Conservation (phyloP, 2,113 vertebrate genomes). For the Oncorhynchus masou region DNA sequence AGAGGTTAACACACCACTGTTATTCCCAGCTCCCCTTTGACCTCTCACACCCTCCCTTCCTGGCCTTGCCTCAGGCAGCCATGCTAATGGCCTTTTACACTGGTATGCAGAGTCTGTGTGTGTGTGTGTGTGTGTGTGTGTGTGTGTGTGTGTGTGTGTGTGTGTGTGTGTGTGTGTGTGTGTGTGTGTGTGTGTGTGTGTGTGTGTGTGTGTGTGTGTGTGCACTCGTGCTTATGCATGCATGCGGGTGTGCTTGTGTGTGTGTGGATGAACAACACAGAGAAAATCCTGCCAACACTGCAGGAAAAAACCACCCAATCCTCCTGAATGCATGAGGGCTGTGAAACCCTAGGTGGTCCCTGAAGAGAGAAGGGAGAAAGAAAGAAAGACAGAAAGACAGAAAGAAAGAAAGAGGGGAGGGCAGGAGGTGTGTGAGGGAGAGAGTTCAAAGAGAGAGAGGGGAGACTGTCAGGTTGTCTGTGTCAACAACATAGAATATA, state of each 20-base stretch:
- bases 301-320: constrained; percentile 22
- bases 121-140: neutral
- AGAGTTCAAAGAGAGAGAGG: constrained; percentile 43
- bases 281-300: constrained; percentile 43
- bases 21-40: constrained; percentile 25
- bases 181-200: constrained; percentile 17
- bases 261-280: constrained; percentile 16
- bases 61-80: constrained; percentile 37
- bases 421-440: constrained; percentile 43
- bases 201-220: neutral
- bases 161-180: neutral
- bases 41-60: constrained; percentile 43
- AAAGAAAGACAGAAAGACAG: constrained; percentile 17
- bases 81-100: constrained; percentile 49
- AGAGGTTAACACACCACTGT: too few relatives aligned
- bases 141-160: constrained; percentile 15
- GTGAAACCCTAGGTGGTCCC: constrained; percentile 65
- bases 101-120: constrained; percentile 59
- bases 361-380: constrained; percentile 31
- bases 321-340: constrained; percentile 37
- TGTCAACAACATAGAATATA: constrained; percentile 69
- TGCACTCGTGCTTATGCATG: too few relatives aligned
- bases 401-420: constrained; percentile 32
- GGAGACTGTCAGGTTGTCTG: constrained; percentile 67
- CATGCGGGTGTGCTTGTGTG: constrained; percentile 42